Conservation (phyloP, 2,888 invertebrate species). For the Conomelus anceps region DNA sequence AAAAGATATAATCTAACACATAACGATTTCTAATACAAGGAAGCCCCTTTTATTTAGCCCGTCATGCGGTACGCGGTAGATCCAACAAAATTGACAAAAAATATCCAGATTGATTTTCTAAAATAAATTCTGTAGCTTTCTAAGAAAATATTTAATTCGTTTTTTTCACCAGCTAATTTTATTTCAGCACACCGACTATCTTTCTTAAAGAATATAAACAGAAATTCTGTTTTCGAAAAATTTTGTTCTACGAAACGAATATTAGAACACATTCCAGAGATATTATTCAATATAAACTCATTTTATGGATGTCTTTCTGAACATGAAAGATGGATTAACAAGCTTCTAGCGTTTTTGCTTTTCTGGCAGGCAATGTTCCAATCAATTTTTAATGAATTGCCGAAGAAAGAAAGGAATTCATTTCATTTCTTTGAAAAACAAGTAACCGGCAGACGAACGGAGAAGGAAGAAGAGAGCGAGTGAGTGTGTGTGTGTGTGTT, state of each 20-base stretch:
- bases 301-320: background rate
- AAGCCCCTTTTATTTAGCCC: too few species aligned
- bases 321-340: background rate
- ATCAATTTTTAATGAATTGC: background rate
- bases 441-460: background rate
- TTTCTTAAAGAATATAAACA: too few species aligned
- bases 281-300: background rate
- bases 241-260: background rate
- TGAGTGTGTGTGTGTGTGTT: too few species aligned
- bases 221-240: background rate
- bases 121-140: too few species aligned
- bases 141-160: too few species aligned
- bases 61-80: too few species aligned
- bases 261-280: background rate
- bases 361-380: background rate
- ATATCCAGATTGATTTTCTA: too few species aligned
- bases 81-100: too few species aligned
- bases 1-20: too few species aligned
- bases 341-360: background rate
- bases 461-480: background rate
- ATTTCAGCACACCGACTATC: too few species aligned
- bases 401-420: background rate
- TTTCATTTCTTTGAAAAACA: background rate
- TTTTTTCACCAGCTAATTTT: too few species aligned
- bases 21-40: too few species aligned